Conservation (phyloP, 2,113 vertebrate species). For the Pimephales promelas region DNA sequence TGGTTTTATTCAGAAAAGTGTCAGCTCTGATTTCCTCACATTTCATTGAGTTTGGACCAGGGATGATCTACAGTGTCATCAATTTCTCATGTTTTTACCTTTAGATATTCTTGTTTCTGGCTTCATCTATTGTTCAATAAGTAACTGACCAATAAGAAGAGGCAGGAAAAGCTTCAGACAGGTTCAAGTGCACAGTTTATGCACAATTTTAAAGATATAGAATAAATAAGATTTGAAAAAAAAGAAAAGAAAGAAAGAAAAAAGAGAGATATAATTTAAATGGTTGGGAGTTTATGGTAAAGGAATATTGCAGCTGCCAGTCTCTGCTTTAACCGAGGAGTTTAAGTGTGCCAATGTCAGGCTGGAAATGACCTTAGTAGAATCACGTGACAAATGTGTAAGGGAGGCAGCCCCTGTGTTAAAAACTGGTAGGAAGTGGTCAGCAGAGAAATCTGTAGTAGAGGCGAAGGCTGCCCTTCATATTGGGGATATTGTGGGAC, state of each 20-base stretch:
- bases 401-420: too few species aligned
- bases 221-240: neutral
- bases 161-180: neutral
- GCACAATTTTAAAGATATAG: neutral
- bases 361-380: too few species aligned
- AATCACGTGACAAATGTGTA: too few species aligned
- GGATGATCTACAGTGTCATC: constrained; percentile 6
- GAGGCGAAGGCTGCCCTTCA: too few species aligned
- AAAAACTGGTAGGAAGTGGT: too few species aligned
- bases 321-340: too few species aligned
- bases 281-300: too few species aligned
- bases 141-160: neutral
- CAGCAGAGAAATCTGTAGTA: too few species aligned
- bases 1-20: neutral
- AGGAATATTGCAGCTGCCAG: too few species aligned
- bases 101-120: neutral
- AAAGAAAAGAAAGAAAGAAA: neutral
- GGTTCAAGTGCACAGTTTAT: neutral
- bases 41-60: neutral
- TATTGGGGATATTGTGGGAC: too few species aligned
- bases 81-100: constrained; percentile 5
- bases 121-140: neutral
- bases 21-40: constrained; percentile 9
- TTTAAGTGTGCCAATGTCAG: too few species aligned
- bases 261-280: too few species aligned